phyloP scores from a whole-genome alignment of 1,140 invertebrate genomes.

The Drosophila simulans region DNA sequence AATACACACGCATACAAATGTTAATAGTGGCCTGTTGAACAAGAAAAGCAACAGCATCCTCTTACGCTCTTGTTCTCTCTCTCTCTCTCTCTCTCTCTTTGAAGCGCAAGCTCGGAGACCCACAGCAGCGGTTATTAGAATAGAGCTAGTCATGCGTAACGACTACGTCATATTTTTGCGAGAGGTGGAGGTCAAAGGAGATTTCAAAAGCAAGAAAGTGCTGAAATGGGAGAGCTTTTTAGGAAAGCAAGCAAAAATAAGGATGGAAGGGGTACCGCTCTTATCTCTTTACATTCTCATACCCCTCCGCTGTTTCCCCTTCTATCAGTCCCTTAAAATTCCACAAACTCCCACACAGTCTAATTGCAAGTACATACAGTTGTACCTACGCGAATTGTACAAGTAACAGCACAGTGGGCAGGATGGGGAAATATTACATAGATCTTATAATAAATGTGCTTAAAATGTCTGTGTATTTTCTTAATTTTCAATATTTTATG shows the following conservation, averaged over 20 bases:
- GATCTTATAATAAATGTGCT: not conserved
- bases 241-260: not conserved
- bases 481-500: no score
- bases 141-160: slow-evolving; percentile 42
- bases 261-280: slow-evolving; percentile 21
- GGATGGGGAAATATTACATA: not conserved
- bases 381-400: slow-evolving; percentile 20
- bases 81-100: not conserved
- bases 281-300: not conserved
- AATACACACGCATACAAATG: slow-evolving; percentile 43
- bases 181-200: not conserved
- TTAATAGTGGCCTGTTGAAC: slow-evolving; percentile 80
- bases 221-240: slow-evolving; percentile 36
- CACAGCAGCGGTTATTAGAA: slow-evolving; percentile 25
- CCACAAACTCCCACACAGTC: slow-evolving; percentile 21
- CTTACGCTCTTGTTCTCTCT: not conserved
- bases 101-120: slow-evolving; percentile 42
- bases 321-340: not conserved
- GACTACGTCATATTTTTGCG: slow-evolving; percentile 50
- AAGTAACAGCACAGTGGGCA: slow-evolving; percentile 16
- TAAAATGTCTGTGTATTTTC: no score
- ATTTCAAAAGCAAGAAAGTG: not conserved
- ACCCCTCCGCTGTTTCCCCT: no score
- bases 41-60: slow-evolving; percentile 59
- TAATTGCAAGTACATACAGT: slow-evolving; percentile 18